phyloP scores from a whole-genome alignment of 2,888 invertebrate species.

The Glaucopsyche alexis region DNA sequence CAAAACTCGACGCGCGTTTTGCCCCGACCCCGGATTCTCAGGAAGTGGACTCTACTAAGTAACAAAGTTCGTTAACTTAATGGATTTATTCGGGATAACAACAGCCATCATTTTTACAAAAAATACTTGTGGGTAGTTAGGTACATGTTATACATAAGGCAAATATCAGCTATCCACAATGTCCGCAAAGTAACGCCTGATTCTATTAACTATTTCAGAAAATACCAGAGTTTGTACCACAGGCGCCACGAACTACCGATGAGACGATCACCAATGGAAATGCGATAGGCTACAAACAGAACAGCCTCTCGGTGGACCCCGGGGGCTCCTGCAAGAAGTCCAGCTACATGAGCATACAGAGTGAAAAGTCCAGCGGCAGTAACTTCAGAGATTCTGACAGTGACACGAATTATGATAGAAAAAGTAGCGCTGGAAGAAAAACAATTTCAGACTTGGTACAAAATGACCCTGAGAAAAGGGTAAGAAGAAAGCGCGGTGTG shows the following conservation, averaged over 20 bases:
- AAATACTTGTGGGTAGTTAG: no score
- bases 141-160: no score
- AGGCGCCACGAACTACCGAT: slow-evolving; percentile 35
- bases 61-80: no score
- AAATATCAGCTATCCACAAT: no score
- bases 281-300: slow-evolving; percentile 41
- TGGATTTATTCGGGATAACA: no score
- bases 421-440: slow-evolving; percentile 59
- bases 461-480: slow-evolving; percentile 49
- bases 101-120: no score
- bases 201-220: slow-evolving; percentile 44
- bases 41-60: no score
- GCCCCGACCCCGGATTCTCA: no score
- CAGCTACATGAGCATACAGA: slow-evolving; percentile 58
- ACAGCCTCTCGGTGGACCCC: slow-evolving; percentile 45
- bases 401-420: slow-evolving; percentile 48
- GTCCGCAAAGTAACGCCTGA: no score
- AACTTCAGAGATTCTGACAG: slow-evolving; percentile 54
- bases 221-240: slow-evolving; percentile 50
- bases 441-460: slow-evolving; percentile 65
- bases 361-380: slow-evolving; percentile 49
- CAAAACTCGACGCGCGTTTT: no score
- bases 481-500: slow-evolving; percentile 70
- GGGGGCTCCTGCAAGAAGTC: slow-evolving; percentile 52
- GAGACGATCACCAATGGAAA: slow-evolving; percentile 49